phyloP scores from a whole-genome alignment of 2,113 vertebrate species.

The Zapus hudsonius region DNA sequence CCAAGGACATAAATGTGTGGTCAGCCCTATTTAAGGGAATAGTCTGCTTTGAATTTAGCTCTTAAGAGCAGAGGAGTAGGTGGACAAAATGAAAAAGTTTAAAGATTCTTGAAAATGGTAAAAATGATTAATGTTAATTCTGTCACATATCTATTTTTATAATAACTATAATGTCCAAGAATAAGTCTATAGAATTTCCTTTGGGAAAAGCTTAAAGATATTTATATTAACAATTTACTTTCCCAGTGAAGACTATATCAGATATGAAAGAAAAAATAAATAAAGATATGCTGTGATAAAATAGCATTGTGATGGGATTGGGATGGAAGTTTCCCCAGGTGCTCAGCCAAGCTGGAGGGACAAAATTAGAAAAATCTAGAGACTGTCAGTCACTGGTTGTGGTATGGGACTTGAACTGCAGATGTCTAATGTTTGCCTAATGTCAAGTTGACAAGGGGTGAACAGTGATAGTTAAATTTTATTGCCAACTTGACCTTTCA shows the following conservation, averaged over 20 bases:
- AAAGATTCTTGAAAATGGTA: constrained; percentile 8
- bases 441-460: no score
- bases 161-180: not conserved
- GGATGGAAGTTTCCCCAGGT: no score
- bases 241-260: not conserved
- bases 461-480: no score
- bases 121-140: constrained; percentile 17
- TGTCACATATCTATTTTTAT: not conserved
- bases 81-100: not conserved
- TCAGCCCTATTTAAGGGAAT: not conserved
- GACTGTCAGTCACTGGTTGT: no score
- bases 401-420: no score
- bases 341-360: no score
- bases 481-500: no score
- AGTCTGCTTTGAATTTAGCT: not conserved
- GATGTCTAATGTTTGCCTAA: no score
- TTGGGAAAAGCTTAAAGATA: constrained; percentile 36
- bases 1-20: not conserved
- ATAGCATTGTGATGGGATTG: no score
- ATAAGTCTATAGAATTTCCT: not conserved
- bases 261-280: not conserved
- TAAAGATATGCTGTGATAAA: constrained; percentile 1
- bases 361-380: no score
- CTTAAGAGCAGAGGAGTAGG: not conserved
- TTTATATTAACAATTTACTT: constrained; percentile 32